These are phyloP conservation scores for Sphenodon punctatus DNA, from an alignment of 2,797 vertebrate species.

Conservation along the genomic window DNA sequence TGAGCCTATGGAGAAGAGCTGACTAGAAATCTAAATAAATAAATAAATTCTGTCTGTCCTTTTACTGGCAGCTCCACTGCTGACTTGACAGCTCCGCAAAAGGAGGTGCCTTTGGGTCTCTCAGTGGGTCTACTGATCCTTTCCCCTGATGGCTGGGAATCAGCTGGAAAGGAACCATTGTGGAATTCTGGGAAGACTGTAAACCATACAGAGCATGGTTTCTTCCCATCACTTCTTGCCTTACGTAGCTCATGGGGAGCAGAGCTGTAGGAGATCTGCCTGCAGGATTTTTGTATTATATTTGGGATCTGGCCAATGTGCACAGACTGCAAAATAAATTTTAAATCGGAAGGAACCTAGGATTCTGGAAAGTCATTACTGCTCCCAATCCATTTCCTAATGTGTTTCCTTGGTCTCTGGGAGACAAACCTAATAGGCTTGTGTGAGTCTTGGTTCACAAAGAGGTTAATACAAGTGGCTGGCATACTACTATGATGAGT, in stretches of 20 bases:
- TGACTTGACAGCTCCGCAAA: too few relatives aligned
- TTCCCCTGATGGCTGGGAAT: neutral
- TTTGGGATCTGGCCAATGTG: too few relatives aligned
- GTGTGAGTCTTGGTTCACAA: constrained; percentile 26
- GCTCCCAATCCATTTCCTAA: neutral
- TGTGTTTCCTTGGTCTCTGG: constrained; percentile 38
- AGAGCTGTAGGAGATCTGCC: too few relatives aligned
- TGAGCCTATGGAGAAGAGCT: too few relatives aligned
- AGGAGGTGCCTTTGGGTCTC: too few relatives aligned
- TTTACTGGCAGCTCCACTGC: too few relatives aligned
- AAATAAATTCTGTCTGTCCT: too few relatives aligned
- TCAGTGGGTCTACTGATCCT: neutral
- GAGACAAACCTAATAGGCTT: neutral
- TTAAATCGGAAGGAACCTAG: constrained; percentile 35
- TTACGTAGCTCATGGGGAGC: too few relatives aligned
- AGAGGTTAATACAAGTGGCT: constrained; percentile 45
- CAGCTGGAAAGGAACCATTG: neutral
- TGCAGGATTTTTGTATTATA: too few relatives aligned
- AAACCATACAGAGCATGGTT: neutral
- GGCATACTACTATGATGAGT: neutral
- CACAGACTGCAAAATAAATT: too few relatives aligned
- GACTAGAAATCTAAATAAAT: too few relatives aligned
- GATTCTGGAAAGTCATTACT: constrained; percentile 39
- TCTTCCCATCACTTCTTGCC: neutral
- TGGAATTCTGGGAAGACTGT: neutral